Evolutionary conservation across 2,797 vertebrate species (phyloP).

Genomic region (Spheniscus humboldti): DNA sequence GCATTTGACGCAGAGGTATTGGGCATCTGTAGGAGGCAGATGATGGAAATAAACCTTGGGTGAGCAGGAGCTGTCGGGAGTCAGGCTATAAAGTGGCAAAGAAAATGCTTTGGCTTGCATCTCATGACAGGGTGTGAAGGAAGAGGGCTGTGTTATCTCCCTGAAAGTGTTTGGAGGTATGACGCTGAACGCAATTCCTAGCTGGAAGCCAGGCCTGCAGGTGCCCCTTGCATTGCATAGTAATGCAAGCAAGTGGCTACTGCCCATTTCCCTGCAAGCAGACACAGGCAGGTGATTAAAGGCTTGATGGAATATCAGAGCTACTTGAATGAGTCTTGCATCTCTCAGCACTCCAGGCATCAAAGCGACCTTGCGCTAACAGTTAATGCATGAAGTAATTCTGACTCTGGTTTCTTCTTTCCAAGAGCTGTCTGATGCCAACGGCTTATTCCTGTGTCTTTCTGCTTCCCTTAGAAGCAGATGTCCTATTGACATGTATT

Average conservation of each 20-base stretch:
- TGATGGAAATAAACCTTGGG: neutral
- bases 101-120: neutral
- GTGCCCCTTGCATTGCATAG: neutral
- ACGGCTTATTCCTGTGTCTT: neutral
- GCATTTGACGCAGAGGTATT: neutral
- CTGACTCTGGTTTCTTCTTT: neutral
- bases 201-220: neutral
- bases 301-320: neutral
- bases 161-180: fast-evolving
- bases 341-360: neutral
- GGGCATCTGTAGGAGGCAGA: neutral
- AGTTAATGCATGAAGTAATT: neutral
- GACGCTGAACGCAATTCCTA: neutral
- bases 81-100: neutral
- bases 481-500: neutral
- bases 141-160: neutral
- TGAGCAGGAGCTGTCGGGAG: neutral
- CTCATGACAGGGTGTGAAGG: neutral
- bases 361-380: neutral
- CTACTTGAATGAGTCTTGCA: neutral
- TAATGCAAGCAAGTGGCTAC: neutral
- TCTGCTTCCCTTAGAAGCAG: neutral
- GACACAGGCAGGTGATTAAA: neutral
- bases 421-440: neutral
- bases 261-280: neutral